A percentile compares a stretch with the other conserved stretches of the same genome.
Conservation (phyloP, 2,888 invertebrate species). For the Anthrax anthrax region DNA sequence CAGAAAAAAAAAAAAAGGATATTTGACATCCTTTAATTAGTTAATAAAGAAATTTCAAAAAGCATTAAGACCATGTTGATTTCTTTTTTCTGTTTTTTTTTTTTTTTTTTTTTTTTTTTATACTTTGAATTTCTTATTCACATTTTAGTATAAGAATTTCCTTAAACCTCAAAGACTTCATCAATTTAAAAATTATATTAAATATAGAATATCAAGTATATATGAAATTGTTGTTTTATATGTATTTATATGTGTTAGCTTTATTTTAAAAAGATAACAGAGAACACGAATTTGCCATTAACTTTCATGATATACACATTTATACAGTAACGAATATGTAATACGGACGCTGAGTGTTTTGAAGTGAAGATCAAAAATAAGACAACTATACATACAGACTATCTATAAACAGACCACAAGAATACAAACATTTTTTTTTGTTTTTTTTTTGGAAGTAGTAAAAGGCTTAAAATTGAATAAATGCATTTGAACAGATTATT, state of each 20-base stretch:
- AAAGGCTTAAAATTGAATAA: too few relatives aligned
- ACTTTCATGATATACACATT: background rate
- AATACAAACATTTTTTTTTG: too few relatives aligned
- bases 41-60: conserved; percentile 7
- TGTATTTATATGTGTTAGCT: background rate
- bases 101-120: too few relatives aligned
- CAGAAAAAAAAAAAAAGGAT: background rate
- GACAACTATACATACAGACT: too few relatives aligned
- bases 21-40: conserved; percentile 5
- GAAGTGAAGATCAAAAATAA: background rate
- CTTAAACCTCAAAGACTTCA: background rate
- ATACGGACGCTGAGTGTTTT: background rate
- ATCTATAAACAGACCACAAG: too few relatives aligned
- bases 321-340: too few relatives aligned
- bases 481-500: too few relatives aligned
- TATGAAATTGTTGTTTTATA: too few relatives aligned
- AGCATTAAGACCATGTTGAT: conserved; percentile 8
- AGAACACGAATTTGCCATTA: conserved; percentile 7
- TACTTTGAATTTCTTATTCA: too few relatives aligned
- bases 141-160: conserved; percentile 2
- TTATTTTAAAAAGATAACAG: conserved; percentile 3
- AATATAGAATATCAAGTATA: too few relatives aligned
- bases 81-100: background rate
- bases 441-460: too few relatives aligned
- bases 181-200: too few relatives aligned